Evolutionary conservation across 2,113 vertebrate genomes (phyloP).

Genomic region (Ceuthmochares aereus): DNA sequence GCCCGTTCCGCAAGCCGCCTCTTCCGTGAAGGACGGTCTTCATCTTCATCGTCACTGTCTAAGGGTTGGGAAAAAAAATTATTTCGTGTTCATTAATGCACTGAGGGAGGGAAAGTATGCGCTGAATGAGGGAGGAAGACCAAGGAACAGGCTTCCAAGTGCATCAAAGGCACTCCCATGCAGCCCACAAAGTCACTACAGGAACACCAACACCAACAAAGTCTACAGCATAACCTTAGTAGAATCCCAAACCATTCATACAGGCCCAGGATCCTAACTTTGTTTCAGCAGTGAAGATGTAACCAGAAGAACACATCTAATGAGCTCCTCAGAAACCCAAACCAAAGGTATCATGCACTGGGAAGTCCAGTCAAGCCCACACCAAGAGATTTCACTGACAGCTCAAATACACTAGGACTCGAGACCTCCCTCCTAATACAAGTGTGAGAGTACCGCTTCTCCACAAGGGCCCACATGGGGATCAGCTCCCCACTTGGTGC

Average conservation of each 20-base stretch:
- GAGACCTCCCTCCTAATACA: neutral
- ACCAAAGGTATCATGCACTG: neutral
- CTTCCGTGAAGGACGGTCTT: constrained; percentile 87
- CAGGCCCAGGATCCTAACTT: neutral
- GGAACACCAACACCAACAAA: neutral
- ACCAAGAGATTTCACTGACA: neutral
- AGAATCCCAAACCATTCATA: neutral
- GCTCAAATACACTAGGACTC: neutral
- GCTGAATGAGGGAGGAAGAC: neutral
- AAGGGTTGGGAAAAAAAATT: neutral
- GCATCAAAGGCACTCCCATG: neutral
- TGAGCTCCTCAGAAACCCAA: neutral
- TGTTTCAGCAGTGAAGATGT: fast-evolving
- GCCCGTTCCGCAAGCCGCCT: constrained; percentile 88
- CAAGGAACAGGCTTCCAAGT: neutral
- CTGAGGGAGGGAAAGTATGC: neutral
- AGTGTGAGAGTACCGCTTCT: neutral
- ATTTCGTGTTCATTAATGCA: neutral
- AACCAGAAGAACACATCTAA: neutral
- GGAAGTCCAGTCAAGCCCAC: neutral
- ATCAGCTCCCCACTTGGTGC: neutral
- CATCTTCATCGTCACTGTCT: constrained; percentile 96
- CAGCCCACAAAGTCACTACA: neutral
- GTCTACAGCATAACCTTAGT: fast-evolving
- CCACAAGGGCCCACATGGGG: fast-evolving